A percentile compares a stretch with the other conserved stretches of the same genome.
Conservation (phyloP, 2,888 invertebrate genomes). For the Pandemis heparana region DNA sequence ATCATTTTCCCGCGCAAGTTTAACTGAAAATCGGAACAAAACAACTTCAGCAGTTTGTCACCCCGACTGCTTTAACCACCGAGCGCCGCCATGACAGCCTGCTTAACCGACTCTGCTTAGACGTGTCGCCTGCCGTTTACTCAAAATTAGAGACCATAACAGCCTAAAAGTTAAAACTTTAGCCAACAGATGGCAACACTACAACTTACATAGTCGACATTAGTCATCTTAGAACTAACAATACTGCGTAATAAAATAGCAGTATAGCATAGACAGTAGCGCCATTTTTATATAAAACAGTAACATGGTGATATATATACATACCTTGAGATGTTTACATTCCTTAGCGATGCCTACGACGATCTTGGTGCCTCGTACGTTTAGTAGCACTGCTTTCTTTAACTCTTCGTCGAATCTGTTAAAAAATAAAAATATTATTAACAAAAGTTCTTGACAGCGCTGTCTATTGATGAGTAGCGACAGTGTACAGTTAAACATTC, state of each 20-base stretch:
- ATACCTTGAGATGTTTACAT: slow-evolving; percentile 90
- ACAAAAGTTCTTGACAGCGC: not conserved
- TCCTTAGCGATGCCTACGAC: slow-evolving; percentile 93
- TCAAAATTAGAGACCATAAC: no score
- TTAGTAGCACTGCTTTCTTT: slow-evolving; percentile 95
- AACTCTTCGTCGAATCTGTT: slow-evolving; percentile 93
- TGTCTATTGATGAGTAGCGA: slow-evolving; percentile 4
- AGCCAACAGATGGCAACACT: no score
- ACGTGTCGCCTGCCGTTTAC: no score
- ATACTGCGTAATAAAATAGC: not conserved
- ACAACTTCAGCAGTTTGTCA: no score
- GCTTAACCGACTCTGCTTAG: no score
- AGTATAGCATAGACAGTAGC: not conserved
- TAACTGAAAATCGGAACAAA: no score
- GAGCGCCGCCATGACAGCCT: no score
- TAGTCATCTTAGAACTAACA: no score
- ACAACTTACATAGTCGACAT: no score
- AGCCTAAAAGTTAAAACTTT: no score
- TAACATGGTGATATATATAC: not conserved
- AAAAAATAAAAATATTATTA: not conserved
- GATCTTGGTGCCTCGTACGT: slow-evolving; percentile 95
- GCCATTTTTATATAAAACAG: not conserved
- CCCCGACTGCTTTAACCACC: no score
- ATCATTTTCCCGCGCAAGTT: no score
- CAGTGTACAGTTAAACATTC: not conserved